Evolutionary conservation across 1,140 invertebrate genomes (phyloP).

Genomic region (Aphelenchoides fujianensis): DNA sequence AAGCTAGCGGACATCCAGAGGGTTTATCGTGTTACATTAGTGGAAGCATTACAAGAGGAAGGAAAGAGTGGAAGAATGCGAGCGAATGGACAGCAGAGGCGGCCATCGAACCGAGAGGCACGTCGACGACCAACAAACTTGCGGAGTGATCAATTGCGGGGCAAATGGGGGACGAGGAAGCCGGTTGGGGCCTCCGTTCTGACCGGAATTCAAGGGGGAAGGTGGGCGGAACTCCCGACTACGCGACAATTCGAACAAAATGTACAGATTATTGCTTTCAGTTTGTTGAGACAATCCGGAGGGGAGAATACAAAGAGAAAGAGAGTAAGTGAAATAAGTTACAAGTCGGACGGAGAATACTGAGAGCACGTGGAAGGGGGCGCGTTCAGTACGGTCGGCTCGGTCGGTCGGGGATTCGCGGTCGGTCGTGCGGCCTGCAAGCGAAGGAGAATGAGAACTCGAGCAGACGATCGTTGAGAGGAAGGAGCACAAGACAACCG

Average conservation of each 20-base stretch:
- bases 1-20: too few species aligned
- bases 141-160: too few species aligned
- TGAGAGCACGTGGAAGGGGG: not conserved
- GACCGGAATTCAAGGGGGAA: too few species aligned
- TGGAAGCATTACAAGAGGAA: not conserved
- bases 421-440: not conserved
- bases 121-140: not conserved
- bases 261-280: not conserved
- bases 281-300: not conserved
- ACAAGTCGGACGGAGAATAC: conserved; percentile 1
- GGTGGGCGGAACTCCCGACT: too few species aligned
- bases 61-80: not conserved
- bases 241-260: not conserved
- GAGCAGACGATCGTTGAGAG: too few species aligned
- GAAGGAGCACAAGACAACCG: too few species aligned
- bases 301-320: not conserved
- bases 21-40: not conserved
- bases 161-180: not conserved
- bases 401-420: not conserved
- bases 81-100: too few species aligned
- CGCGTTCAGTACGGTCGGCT: not conserved
- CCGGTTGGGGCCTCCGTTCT: not conserved
- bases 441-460: too few species aligned
- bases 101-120: not conserved
- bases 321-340: not conserved